Evolutionary conservation across 2,797 vertebrate genomes (phyloP), one percentile per base, ranked within the genome.

Genomic region (Muscicapa striata): DNA sequence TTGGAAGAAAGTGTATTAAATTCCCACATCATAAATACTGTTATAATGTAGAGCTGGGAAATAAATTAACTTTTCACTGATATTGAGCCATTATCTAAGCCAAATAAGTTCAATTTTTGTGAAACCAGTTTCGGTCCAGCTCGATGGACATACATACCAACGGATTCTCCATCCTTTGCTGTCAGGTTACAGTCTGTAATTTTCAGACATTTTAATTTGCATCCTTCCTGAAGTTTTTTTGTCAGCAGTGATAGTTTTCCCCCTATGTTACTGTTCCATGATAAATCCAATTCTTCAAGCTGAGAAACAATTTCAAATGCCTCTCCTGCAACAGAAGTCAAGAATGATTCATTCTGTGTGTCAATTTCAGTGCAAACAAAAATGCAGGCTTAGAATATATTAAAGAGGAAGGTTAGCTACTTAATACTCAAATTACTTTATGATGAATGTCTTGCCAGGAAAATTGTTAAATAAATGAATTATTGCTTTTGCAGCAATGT

Each of bases 231-330:
- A 11, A 98, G 66, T 46, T 97, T 97, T 77, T 97, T 97, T 67
- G 98, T 97, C 59, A 99, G 91, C 85, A 97, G 90, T 48, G 97
- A 98, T 61, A 99, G 75, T 69, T 97, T 98, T 29, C 98, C 98
- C 34, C 98, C 98, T 4, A 98, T 87, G 7, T 97, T 95, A 43
- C 86, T 45, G 79, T 99, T 99, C 98, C 98, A 99, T 59, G 99
- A 99, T 90, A 99, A 96, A 95, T 98, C 98, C 49, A 99, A 82
- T 88, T 98, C 87, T 97, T 99, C 98, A 91, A 99, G 79, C 16
- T 98, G 96, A 77, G 98, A 98, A 55, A 98, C 27, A 29, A 46
- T 88, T 95, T 95, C 94, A 83, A 99, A 97, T n/a, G 97, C 96
- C 20, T 98, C 98, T 57, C 98, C 99, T 98, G 89, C 75, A 92